Percentiles rank a stretch among this genome's conserved stretches.
Evolutionary conservation across 2,888 invertebrate genomes (phyloP).

Genomic region (Ochropleura plecta): DNA sequence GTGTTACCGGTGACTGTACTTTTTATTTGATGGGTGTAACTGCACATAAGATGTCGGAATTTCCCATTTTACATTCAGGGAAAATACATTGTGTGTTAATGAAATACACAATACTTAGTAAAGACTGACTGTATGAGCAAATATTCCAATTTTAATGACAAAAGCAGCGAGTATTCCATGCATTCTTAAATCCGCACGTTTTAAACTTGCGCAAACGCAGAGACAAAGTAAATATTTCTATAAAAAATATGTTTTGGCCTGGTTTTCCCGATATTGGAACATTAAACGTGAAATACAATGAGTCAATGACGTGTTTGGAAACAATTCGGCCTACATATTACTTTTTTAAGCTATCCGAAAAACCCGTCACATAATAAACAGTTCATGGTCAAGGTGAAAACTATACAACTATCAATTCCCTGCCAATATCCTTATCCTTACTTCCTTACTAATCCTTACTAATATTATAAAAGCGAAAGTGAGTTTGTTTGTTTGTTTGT

Average conservation of each 20-base stretch:
- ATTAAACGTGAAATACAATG: conserved; percentile 22
- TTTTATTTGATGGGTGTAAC: conserved; percentile 3
- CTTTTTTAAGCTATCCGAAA: not conserved
- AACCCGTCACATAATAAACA: conserved; percentile 1
- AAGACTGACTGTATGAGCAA: conserved; percentile 17
- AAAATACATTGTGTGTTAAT: conserved; percentile 25
- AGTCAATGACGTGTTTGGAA: conserved; percentile 15
- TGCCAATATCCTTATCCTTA: no score
- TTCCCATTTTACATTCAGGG: conserved; percentile 2
- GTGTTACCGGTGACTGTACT: not conserved
- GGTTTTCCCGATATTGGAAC: conserved; percentile 16
- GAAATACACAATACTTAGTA: conserved; percentile 16
- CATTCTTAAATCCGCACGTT: not conserved
- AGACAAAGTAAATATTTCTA: conserved; percentile 28
- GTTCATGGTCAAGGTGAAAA: conserved; percentile 17
- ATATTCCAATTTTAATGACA: conserved; percentile 27
- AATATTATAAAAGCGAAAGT: no score
- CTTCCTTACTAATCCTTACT: no score
- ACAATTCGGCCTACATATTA: conserved; percentile 6
- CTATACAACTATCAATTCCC: conserved; percentile 9
- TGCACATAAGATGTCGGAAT: not conserved
- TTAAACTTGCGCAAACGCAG: conserved; percentile 17
- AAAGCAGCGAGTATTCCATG: not conserved
- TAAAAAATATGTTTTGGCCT: conserved; percentile 9
- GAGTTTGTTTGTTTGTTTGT: no score